Base-by-base conservation (phyloP, 2,888 invertebrate species). In the Drosophila lacicola region DNA sequence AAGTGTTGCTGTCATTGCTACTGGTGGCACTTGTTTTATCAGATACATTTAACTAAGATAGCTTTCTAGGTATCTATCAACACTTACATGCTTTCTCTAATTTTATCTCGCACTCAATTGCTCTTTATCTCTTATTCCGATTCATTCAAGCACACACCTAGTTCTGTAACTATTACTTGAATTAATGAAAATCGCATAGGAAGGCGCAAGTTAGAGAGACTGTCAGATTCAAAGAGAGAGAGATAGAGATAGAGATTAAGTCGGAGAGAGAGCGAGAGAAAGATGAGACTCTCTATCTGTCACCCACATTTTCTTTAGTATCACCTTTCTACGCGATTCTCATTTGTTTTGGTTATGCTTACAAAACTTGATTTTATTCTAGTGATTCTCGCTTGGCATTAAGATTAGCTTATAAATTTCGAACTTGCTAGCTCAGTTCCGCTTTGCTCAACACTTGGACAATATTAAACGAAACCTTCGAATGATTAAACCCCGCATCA, bases 391-490 rank as follows among this genome's bases (percentile, higher is more conserved):
- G 8, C 25, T 29, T 29, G 8, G 8, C 6, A 29, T 29, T 29
- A 29, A 2, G 25, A 29, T 29, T 5, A 21, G 13, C 3, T 11
- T 17, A 10, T 45, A 5, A 4, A 0, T 6, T 44, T 14, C 34
- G 4, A 25, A 29, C 9, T n/a, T 41, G 29, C n/a, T n/a, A 17
- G 44, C 49, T 37, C 14, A 4, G 64, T 51, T 62, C 50, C 45
- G 63, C 51, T 11, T 64, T 37, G 64, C 33, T 33, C 63, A 37
- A 25, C 36, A 29, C n/a, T n/a, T 45, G 19, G 8, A 13, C 33
- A 34, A 49, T 14, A 19, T 11, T 3, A 46, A 37, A 19, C n/a
- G 25, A 36, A 64, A 44, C 71, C 70, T 71, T 57, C 53, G 11
- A 34, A 14, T 9, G 51, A 47, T 64, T 53, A 21, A 55, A 55